phyloP scores from a whole-genome alignment of 2,888 invertebrate species.

The Suillia variegata region DNA sequence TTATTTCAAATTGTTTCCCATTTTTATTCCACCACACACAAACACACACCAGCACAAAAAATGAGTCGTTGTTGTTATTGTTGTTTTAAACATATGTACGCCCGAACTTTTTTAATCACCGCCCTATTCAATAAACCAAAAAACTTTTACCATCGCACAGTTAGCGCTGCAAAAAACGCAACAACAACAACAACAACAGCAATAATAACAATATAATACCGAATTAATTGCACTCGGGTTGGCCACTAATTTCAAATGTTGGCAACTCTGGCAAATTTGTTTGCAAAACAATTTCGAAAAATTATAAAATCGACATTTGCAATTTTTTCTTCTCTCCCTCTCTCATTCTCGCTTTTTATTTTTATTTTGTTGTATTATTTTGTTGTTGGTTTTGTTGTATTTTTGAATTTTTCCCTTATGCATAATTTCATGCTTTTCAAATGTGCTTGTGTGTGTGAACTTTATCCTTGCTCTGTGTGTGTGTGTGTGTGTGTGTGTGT shows the following conservation, averaged over 20 bases:
- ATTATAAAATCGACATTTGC: not conserved
- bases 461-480: conserved; percentile 26
- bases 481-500: too few relatives aligned
- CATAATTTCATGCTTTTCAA: conserved; percentile 33
- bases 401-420: conserved; percentile 27
- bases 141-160: too few relatives aligned
- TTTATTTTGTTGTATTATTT: not conserved
- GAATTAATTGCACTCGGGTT: not conserved
- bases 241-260: not conserved
- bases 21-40: too few relatives aligned
- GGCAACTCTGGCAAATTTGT: not conserved
- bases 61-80: too few relatives aligned
- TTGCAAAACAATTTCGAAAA: not conserved
- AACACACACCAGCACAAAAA: too few relatives aligned
- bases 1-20: too few relatives aligned
- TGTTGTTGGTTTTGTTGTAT: not conserved
- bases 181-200: not conserved
- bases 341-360: too few relatives aligned
- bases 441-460: conserved; percentile 25
- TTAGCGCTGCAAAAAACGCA: not conserved
- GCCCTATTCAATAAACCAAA: too few relatives aligned
- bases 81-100: too few relatives aligned
- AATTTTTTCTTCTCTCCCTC: too few relatives aligned
- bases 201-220: not conserved
- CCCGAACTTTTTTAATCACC: too few relatives aligned